Percentiles rank a stretch among this genome's conserved stretches.
phyloP scores from a whole-genome alignment of 2,888 invertebrate species.

The Halocaridina rubra region DNA sequence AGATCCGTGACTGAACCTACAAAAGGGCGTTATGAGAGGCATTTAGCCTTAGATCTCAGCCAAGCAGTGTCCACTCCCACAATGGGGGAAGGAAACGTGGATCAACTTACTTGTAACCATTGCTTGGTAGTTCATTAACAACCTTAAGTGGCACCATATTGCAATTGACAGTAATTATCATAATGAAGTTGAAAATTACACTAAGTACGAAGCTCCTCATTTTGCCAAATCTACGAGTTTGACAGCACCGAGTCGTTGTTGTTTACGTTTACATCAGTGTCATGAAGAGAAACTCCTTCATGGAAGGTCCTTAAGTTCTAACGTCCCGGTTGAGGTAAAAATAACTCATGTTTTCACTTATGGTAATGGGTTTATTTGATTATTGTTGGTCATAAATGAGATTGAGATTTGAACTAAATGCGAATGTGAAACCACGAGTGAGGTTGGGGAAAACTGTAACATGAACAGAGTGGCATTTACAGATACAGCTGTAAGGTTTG shows the following conservation, averaged over 20 bases:
- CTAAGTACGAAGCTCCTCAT: neutral
- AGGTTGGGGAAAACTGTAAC: neutral
- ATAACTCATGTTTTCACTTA: too few species aligned
- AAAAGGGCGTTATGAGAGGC: too few species aligned
- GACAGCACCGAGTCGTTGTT: neutral
- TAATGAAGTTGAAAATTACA: neutral
- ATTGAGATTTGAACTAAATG: neutral
- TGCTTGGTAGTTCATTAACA: constrained; percentile 11
- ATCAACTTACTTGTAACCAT: constrained; percentile 1
- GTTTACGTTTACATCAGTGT: neutral
- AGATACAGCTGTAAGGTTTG: too few species aligned
- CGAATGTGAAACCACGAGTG: neutral
- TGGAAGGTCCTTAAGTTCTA: too few species aligned
- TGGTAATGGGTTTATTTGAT: too few species aligned
- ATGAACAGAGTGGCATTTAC: neutral
- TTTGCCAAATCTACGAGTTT: neutral
- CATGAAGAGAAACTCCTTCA: too few species aligned
- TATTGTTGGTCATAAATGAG: too few species aligned
- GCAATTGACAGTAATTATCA: neutral
- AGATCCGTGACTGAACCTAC: too few species aligned
- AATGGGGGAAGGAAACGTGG: too few species aligned
- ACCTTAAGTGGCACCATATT: constrained; percentile 6
- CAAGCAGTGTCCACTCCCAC: too few species aligned
- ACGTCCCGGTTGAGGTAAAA: too few species aligned
- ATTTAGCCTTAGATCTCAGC: too few species aligned